A percentile compares a stretch with the other conserved stretches of the same genome.
These are phyloP conservation scores for Seira ritae DNA, from an alignment of 2,888 invertebrate species.

Conservation along the genomic window DNA sequence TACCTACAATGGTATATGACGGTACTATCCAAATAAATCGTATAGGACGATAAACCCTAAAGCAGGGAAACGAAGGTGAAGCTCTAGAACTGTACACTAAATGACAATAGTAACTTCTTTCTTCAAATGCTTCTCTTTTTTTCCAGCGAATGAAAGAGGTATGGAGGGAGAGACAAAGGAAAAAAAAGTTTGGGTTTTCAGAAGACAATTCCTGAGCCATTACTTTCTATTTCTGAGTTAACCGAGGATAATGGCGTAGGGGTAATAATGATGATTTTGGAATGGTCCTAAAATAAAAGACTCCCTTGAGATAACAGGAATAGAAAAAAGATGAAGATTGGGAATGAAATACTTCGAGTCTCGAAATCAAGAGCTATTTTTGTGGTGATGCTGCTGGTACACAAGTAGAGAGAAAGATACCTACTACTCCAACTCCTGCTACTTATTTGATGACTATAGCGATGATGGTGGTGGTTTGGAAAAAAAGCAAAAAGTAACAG, in stretches of 20 bases:
- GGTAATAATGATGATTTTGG: conserved; percentile 62
- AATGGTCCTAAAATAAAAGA: conserved; percentile 64
- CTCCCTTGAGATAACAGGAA: conserved; percentile 54
- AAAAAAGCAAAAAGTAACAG: conserved; percentile 38
- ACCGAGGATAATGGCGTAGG: conserved; percentile 59
- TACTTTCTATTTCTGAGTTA: conserved; percentile 57
- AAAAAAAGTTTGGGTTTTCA: conserved; percentile 34
- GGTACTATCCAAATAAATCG: no score
- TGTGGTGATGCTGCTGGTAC: conserved; percentile 57
- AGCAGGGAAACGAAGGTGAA: no score
- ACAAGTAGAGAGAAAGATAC: no score
- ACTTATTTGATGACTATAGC: no score
- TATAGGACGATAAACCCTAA: no score
- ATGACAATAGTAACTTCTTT: no score
- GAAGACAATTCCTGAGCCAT: conserved; percentile 58
- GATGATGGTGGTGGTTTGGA: conserved; percentile 22
- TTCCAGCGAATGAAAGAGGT: conserved; percentile 5
- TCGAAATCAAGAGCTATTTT: conserved; percentile 53
- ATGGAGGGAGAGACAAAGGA: conserved; percentile 35
- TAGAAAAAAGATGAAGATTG: conserved; percentile 59
- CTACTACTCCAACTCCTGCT: no score
- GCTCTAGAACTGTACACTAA: conserved; percentile 22
- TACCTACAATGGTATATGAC: no score
- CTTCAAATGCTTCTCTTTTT: conserved; percentile 40
- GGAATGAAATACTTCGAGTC: conserved; percentile 58